Percentiles rank a stretch among this genome's conserved stretches.
These are phyloP conservation scores for Contarinia nasturtii DNA, from an alignment of 1,140 invertebrate species.

Conservation along the genomic window DNA sequence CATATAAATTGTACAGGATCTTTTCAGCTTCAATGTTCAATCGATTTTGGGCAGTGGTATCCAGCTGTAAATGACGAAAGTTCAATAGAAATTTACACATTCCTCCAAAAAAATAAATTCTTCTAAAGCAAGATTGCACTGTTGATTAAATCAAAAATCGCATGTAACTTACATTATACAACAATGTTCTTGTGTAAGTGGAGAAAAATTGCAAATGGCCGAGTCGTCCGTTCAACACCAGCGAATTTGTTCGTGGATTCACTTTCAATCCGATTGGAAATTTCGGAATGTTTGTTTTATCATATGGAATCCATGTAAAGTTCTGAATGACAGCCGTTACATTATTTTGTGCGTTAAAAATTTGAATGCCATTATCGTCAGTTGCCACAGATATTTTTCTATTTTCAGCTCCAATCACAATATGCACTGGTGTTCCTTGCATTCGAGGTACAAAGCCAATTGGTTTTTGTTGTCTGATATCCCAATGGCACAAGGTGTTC, in stretches of 20 bases:
- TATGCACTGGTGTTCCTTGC: slow-evolving; percentile 42
- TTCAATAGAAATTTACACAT: not conserved
- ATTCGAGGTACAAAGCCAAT: slow-evolving; percentile 54
- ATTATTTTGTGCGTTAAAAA: slow-evolving; percentile 38
- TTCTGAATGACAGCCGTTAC: slow-evolving; percentile 43
- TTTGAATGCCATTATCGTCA: slow-evolving; percentile 53
- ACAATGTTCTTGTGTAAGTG: slow-evolving; percentile 37
- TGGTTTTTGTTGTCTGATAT: slow-evolving; percentile 22
- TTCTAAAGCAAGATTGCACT: not conserved
- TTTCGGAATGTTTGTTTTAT: slow-evolving; percentile 17
- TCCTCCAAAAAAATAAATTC: slow-evolving; percentile 1
- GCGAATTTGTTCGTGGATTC: slow-evolving; percentile 41
- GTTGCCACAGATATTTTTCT: slow-evolving; percentile 43
- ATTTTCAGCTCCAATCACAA: slow-evolving; percentile 45
- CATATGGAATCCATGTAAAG: slow-evolving; percentile 35
- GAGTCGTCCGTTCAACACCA: slow-evolving; percentile 56
- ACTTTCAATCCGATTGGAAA: slow-evolving; percentile 42
- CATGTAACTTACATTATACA: slow-evolving; percentile 47
- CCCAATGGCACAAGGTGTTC: slow-evolving; percentile 65
- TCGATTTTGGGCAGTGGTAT: slow-evolving; percentile 54
- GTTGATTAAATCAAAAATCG: not conserved
- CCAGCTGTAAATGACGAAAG: slow-evolving; percentile 34
- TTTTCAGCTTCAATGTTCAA: slow-evolving; percentile 37
- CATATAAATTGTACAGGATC: slow-evolving; percentile 43
- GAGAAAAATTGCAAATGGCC: slow-evolving; percentile 71